Percentiles rank a stretch among this genome's conserved stretches.
Conservation (phyloP, 2,888 invertebrate genomes). For the Thyatira batis region DNA sequence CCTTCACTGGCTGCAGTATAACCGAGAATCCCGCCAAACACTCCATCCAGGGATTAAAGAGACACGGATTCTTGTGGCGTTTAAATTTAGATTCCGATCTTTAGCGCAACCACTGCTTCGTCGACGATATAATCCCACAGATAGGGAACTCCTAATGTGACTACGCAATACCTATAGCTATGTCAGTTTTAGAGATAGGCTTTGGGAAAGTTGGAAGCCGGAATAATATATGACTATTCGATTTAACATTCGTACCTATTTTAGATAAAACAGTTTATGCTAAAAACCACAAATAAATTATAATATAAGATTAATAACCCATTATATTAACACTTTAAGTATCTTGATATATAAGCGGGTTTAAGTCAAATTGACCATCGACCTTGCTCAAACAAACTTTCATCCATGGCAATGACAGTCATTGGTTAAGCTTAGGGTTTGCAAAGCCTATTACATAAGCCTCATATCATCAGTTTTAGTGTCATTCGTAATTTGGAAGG, state of each 20-base stretch:
- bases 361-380: neutral
- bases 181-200: neutral
- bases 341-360: neutral
- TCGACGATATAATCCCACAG: slow-evolving; percentile 49
- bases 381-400: neutral
- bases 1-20: slow-evolving; percentile 31
- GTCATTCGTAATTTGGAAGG: neutral
- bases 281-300: too few relatives aligned
- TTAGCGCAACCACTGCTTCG: slow-evolving; percentile 60
- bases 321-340: too few relatives aligned
- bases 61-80: slow-evolving; percentile 55
- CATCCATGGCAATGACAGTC: neutral
- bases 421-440: neutral
- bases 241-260: too few relatives aligned
- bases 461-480: neutral
- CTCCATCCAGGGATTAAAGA: slow-evolving; percentile 66
- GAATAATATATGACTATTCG: too few relatives aligned
- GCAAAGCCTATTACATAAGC: neutral
- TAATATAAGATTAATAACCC: too few relatives aligned
- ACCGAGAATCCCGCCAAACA: slow-evolving; percentile 44
- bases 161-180: slow-evolving; percentile 8
- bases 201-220: neutral
- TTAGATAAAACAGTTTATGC: too few relatives aligned
- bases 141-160: slow-evolving; percentile 25
- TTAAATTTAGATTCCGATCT: slow-evolving; percentile 72